A percentile compares a stretch with the other conserved stretches of the same genome.
These are phyloP conservation scores for Leptonema lineaticorne DNA, from an alignment of 1,140 invertebrate genomes.

Conservation along the genomic window DNA sequence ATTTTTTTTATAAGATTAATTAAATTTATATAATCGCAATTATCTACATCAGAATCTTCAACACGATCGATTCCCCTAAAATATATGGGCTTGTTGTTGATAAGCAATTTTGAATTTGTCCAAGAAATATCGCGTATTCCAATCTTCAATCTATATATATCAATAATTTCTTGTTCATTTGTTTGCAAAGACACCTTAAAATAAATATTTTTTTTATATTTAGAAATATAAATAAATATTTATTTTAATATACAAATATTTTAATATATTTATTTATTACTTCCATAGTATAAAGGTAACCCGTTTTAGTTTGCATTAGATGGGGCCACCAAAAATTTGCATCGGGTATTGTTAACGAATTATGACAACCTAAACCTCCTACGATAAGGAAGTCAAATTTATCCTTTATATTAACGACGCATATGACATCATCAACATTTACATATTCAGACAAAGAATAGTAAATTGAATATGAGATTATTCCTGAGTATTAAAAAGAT, in stretches of 20 bases:
- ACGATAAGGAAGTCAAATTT: constrained; percentile 58
- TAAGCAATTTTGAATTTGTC: constrained; percentile 71
- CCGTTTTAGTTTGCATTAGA: constrained; percentile 78
- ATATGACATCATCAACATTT: constrained; percentile 42
- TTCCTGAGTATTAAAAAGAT: constrained; percentile 20
- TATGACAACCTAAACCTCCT: constrained; percentile 54
- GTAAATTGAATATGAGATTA: background rate
- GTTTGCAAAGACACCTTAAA: constrained; percentile 33
- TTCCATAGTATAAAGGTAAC: constrained; percentile 83
- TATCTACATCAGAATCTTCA: constrained; percentile 85
- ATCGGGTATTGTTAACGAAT: constrained; percentile 63
- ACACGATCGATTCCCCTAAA: constrained; percentile 95
- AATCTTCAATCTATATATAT: constrained; percentile 81
- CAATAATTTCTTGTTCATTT: constrained; percentile 52
- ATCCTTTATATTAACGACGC: constrained; percentile 50
- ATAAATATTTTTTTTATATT: background rate
- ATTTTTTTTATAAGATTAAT: constrained; percentile 30
- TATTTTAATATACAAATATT: too few relatives aligned
- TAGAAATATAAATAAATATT: too few relatives aligned
- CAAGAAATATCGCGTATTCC: constrained; percentile 84
- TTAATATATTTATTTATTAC: too few relatives aligned
- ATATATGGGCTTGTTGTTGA: constrained; percentile 87
- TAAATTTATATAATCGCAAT: background rate
- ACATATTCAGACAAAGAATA: constrained; percentile 40
- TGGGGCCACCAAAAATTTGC: constrained; percentile 93